Base-by-base conservation (phyloP, 2,113 vertebrate genomes). In the Bagarius yarrelli region DNA sequence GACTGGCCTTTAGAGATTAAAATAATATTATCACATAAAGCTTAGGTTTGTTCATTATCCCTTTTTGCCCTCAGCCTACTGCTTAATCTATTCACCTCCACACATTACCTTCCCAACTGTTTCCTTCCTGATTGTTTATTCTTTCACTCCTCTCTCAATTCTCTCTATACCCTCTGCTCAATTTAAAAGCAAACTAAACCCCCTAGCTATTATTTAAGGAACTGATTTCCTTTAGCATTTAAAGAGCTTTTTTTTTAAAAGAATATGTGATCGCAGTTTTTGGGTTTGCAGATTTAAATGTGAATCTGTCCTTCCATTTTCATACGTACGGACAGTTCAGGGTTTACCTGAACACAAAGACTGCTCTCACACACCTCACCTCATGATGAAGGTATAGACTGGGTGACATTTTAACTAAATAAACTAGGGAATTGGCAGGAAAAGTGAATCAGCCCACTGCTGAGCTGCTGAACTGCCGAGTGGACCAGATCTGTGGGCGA, bases 11-110 rank as follows among this genome's bases (percentile, higher is more conserved):
- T 89, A 82, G 82, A 92, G 90, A 93, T 93, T 93, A 90, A 88
- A 93, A 93, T 91, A 94, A 93, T 91, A 92, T 91, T 78, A 84
- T 84, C 79, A 82, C 86, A 92, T 88, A 92, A 81, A 92, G 88
- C 84, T 87, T 80, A 83, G 44, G 76, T 86, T 89, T 93, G 91
- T 93, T 92, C 85, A 90, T 86, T 88, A n/a, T n/a, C 11, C 56
- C 50, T 23, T 30, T 52, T 67, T 81, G 52, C 36, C 63, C 53
- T 78, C 71, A 11, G 21, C n/a, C 32, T 21, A 32, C 69, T 70
- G 36, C 15, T 36, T 25, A 47, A 18, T 36, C 67, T 56, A n/a
- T 27, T 53, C 21, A 40, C 21, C 66, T 40, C 57, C 66, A 40
- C 50, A n/a, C 47, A 5, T 77, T 57, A 61, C 61, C 57, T 56